Conservation (phyloP, 2,113 vertebrate genomes). For the Gambusia holbrooki region DNA sequence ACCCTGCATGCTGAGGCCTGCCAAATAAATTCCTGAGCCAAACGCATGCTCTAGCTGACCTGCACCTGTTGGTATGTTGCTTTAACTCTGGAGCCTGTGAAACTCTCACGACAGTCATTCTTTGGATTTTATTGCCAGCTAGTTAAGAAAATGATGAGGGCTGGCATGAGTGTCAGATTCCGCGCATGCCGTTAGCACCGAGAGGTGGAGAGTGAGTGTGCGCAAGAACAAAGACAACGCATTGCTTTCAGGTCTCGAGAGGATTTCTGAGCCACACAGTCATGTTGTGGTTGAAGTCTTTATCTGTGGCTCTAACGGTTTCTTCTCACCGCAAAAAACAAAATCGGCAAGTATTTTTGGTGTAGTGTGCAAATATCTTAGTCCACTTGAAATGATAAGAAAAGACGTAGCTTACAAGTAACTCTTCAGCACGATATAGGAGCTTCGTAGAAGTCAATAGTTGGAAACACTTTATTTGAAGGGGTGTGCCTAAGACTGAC, state of each 20-base stretch:
- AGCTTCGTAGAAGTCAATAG: too few species aligned
- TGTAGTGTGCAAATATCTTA: too few species aligned
- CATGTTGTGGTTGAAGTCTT: not conserved
- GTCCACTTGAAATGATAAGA: too few species aligned
- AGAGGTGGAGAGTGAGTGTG: not conserved
- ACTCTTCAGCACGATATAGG: too few species aligned
- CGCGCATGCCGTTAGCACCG: not conserved
- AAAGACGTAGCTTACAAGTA: too few species aligned
- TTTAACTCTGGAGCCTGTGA: slow-evolving; percentile 38
- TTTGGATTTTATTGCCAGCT: slow-evolving; percentile 37
- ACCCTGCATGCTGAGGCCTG: slow-evolving; percentile 40
- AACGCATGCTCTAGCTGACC: slow-evolving; percentile 13
- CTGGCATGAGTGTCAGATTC: not conserved
- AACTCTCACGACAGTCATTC: slow-evolving; percentile 40
- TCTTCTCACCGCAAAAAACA: not conserved
- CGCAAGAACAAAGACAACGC: not conserved
- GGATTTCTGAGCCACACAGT: not conserved
- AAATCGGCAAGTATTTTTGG: too few species aligned
- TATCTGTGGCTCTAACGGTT: not conserved
- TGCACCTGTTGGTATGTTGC: slow-evolving; percentile 53
- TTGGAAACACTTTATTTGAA: too few species aligned
- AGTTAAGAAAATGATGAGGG: slow-evolving; percentile 14
- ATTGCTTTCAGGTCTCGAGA: not conserved
- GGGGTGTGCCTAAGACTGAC: too few species aligned
- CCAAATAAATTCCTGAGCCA: slow-evolving; percentile 48